phyloP scores from a whole-genome alignment of 2,113 vertebrate species.

The Muntiacus muntjak region DNA sequence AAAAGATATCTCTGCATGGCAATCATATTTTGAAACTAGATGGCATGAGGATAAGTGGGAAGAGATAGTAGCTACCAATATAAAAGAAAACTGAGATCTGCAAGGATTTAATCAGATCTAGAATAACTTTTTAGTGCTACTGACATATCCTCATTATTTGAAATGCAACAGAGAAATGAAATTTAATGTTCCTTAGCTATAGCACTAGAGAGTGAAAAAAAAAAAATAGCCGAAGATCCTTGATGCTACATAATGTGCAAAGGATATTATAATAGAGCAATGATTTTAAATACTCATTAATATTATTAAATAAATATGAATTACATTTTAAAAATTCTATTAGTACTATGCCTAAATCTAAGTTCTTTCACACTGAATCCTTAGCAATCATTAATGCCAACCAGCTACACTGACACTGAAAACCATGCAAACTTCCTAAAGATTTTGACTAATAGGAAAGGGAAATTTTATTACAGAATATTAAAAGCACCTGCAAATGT shows the following conservation, averaged over 20 bases:
- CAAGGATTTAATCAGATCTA: conserved; percentile 50
- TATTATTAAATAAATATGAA: conserved; percentile 30
- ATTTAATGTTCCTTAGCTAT: neutral
- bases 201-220: neutral
- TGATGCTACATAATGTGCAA: neutral
- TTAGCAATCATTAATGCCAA: neutral
- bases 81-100: conserved; percentile 31
- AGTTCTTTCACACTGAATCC: neutral
- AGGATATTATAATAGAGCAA: conserved; percentile 22
- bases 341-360: neutral
- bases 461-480: neutral
- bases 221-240: neutral
- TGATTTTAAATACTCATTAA: conserved; percentile 42
- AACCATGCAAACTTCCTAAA: conserved; percentile 1
- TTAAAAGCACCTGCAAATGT: neutral
- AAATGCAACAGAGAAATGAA: conserved; percentile 33
- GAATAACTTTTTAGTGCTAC: conserved; percentile 24
- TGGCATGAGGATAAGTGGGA: conserved; percentile 23
- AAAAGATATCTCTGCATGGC: neutral
- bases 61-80: conserved; percentile 32
- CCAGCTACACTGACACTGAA: neutral
- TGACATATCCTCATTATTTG: conserved; percentile 51
- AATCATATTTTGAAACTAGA: conserved; percentile 53
- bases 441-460: neutral
- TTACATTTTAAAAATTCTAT: neutral